A percentile compares a stretch with the other conserved stretches of the same genome.
Conservation (phyloP, 2,113 vertebrate genomes). For the Brachyistius frenatus region DNA sequence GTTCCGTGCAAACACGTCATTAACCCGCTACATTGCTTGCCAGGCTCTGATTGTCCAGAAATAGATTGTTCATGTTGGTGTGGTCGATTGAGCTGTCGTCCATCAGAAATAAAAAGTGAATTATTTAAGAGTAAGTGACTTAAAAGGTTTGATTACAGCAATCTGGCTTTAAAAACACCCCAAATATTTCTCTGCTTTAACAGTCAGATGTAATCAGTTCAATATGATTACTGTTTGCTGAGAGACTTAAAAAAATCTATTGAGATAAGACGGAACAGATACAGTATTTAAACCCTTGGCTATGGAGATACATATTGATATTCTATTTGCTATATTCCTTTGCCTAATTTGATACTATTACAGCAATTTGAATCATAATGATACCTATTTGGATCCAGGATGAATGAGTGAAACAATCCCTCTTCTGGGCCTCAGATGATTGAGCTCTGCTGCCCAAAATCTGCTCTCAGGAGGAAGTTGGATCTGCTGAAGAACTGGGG, state of each 20-base stretch:
- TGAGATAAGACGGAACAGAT: slow-evolving; percentile 6
- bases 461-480: slow-evolving; percentile 22
- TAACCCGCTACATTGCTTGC: not conserved
- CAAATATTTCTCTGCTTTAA: slow-evolving; percentile 9
- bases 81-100: slow-evolving; percentile 30
- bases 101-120: slow-evolving; percentile 15
- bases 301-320: slow-evolving; percentile 58
- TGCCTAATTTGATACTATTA: slow-evolving; percentile 69
- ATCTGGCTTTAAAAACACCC: slow-evolving; percentile 31
- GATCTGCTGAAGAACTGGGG: slow-evolving; percentile 28
- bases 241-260: slow-evolving; percentile 8
- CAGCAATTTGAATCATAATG: slow-evolving; percentile 64
- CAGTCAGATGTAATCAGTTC: slow-evolving; percentile 56
- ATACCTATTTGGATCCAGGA: slow-evolving; percentile 58
- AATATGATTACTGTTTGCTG: slow-evolving; percentile 57
- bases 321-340: slow-evolving; percentile 53
- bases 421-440: slow-evolving; percentile 43
- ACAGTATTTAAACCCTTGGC: slow-evolving; percentile 48
- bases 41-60: slow-evolving; percentile 42
- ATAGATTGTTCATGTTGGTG: slow-evolving; percentile 37
- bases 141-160: slow-evolving; percentile 43
- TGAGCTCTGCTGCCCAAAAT: slow-evolving; percentile 31
- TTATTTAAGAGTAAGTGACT: slow-evolving; percentile 9
- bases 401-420: slow-evolving; percentile 64
- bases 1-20: no score